phyloP scores from a whole-genome alignment of 53 echinoderm and acorn worm genomes.

The Echinarachnius parma region DNA sequence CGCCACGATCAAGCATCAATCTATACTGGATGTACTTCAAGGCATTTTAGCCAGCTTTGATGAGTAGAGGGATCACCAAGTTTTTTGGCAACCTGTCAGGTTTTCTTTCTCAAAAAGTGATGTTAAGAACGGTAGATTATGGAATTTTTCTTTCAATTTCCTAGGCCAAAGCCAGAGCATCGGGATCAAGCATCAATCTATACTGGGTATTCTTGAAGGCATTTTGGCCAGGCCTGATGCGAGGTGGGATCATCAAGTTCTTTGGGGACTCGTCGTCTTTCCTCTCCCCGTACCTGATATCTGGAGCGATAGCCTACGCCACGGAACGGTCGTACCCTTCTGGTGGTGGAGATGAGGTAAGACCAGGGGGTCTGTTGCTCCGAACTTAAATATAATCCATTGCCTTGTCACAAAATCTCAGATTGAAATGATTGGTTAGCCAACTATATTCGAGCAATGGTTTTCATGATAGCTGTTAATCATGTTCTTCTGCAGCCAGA shows the following conservation, averaged over 20 bases:
- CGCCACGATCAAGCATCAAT: slow-evolving; percentile 1
- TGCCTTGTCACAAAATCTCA: too few relatives aligned
- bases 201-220: slow-evolving; percentile 44
- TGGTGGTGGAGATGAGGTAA: neutral
- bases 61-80: slow-evolving; percentile 7
- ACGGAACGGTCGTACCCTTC: neutral
- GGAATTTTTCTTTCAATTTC: too few relatives aligned
- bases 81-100: too few relatives aligned
- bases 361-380: too few relatives aligned
- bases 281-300: slow-evolving; percentile 34
- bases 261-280: slow-evolving; percentile 28
- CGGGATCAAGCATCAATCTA: slow-evolving; percentile 5
- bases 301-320: slow-evolving; percentile 34
- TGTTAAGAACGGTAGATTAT: too few relatives aligned
- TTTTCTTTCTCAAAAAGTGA: too few relatives aligned
- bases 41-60: slow-evolving; percentile 32
- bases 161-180: slow-evolving; percentile 21
- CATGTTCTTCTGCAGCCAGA: too few relatives aligned
- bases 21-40: slow-evolving; percentile 41
- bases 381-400: too few relatives aligned
- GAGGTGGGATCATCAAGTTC: slow-evolving; percentile 41
- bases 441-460: too few relatives aligned
- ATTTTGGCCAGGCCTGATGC: slow-evolving; percentile 29
- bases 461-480: too few relatives aligned
- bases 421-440: too few relatives aligned